These are phyloP conservation scores for Pitta sordida DNA, from an alignment of 2,113 vertebrate species.

Conservation along the genomic window DNA sequence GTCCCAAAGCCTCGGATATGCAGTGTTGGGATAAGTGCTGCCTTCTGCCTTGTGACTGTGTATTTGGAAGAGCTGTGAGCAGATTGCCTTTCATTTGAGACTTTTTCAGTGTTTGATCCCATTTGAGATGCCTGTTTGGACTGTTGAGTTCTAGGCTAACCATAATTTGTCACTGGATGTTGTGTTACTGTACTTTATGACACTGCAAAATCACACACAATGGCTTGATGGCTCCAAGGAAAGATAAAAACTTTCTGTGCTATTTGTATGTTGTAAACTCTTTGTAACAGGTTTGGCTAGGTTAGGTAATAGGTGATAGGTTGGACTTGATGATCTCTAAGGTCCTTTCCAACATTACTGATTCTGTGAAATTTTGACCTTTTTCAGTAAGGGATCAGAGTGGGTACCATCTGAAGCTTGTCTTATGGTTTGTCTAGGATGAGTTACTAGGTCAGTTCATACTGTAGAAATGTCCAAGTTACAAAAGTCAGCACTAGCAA, in stretches of 20 bases:
- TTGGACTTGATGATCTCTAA: too few relatives aligned
- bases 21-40: not conserved
- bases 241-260: not conserved
- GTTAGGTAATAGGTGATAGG: too few relatives aligned
- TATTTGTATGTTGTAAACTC: not conserved
- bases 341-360: too few relatives aligned
- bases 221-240: not conserved
- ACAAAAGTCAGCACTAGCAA: not conserved
- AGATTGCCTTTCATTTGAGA: not conserved
- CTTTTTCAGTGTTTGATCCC: not conserved
- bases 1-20: not conserved
- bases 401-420: not conserved
- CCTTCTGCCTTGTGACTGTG: fast-evolving
- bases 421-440: not conserved
- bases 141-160: not conserved
- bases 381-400: not conserved
- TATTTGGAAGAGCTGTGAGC: not conserved
- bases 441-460: not conserved
- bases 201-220: not conserved
- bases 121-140: not conserved
- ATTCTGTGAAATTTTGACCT: not conserved
- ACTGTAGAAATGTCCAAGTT: not conserved
- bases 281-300: too few relatives aligned
- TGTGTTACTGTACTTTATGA: not conserved
- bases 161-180: not conserved